Conservation (phyloP, 2,888 invertebrate species). For the Yponomeuta cagnagella region DNA sequence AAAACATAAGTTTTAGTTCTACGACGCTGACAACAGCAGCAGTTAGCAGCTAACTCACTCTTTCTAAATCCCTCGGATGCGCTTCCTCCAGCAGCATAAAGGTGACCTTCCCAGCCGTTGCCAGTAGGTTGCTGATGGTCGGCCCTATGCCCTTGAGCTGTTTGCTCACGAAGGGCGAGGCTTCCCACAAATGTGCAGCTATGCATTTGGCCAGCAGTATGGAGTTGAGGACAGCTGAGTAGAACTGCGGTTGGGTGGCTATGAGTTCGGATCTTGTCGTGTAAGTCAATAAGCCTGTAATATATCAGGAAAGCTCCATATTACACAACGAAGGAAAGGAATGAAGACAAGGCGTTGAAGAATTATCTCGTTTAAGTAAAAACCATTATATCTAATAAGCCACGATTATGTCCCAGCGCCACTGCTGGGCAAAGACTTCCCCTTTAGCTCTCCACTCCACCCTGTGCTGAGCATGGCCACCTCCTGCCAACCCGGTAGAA, state of each 20-base stretch:
- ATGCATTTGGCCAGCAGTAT: conserved; percentile 81
- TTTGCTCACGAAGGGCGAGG: conserved; percentile 79
- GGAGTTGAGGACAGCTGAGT: conserved; percentile 74
- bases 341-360: too few species aligned
- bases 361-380: too few species aligned
- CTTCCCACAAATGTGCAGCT: conserved; percentile 82
- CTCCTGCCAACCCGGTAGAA: too few species aligned
- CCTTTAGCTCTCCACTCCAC: too few species aligned
- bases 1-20: too few species aligned
- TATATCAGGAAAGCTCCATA: neutral
- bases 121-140: conserved; percentile 77
- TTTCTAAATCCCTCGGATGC: conserved; percentile 84
- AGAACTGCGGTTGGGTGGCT: conserved; percentile 48
- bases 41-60: conserved; percentile 52
- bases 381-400: too few species aligned
- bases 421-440: too few species aligned
- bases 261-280: conserved; percentile 55
- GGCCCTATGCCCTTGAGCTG: conserved; percentile 84
- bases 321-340: too few species aligned
- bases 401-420: too few species aligned
- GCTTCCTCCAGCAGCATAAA: conserved; percentile 78
- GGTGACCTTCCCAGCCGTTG: conserved; percentile 79
- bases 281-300: conserved; percentile 75
- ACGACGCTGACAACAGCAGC: too few species aligned
- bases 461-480: too few species aligned